Base-by-base conservation (phyloP, 2,888 invertebrate species). In the Agriopis leucophaearia region DNA sequence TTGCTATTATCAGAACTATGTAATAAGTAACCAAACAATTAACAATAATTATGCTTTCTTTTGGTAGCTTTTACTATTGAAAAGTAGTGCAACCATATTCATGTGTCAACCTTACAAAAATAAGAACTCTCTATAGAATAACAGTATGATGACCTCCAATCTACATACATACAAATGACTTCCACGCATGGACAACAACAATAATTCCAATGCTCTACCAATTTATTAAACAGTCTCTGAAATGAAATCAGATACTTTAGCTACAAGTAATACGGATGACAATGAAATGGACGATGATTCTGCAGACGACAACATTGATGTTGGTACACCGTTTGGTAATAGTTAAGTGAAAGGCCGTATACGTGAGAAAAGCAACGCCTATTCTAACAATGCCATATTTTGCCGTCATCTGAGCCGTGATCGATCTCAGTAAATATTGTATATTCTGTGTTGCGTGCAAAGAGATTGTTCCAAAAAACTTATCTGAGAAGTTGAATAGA, bases 361-460 rank as follows among this genome's bases (percentile, higher is more conserved):
- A 90, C 89, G 92, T 92, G 92, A 92, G 92, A 92, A 92, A 91
- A 89, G 87, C 86, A 86, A 89, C 89, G 90, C 89, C 87, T 88
- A 85, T 86, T 88, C 78, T 87, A 89, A 93, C 92, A 93, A 93
- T 92, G 88, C 89, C 83, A 89, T 88, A 91, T 90, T 91, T 90
- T 88, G 89, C 88, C 86, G 89, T 89, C 91, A 86, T 86, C 88
- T 87, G 83, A 84, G 81, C 85, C 80, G 84, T 92, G 92, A 92
- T 92, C 89, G 92, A 93, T 92, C 88, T 88, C 81, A 77, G 82
- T 88, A 88, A 90, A 91, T 91, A 90, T 91, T 89, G 91, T 87
- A 90, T 88, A 86, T 83, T 80, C 82, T 81, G 78, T 82, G 82
- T 76, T 79, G 79, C 85, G 83, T 82, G 85, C 82, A 79, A 83